Evolutionary conservation across 2,797 vertebrate species (phyloP).

Genomic region (Gallinago solitaria): DNA sequence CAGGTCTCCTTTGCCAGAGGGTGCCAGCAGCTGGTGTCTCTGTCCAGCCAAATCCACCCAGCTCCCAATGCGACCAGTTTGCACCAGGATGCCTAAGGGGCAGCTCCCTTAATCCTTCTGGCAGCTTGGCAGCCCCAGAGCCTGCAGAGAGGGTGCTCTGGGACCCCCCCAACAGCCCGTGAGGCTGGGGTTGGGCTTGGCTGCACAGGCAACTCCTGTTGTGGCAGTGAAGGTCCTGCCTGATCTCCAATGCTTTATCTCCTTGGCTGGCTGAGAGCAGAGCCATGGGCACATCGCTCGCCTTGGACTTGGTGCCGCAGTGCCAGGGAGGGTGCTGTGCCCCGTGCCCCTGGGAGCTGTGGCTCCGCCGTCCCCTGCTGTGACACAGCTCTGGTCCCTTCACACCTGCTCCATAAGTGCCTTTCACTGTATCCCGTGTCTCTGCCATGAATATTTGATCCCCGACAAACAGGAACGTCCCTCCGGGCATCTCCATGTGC

Average conservation of each 20-base stretch:
- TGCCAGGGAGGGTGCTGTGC: fast-evolving
- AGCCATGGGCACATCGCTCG: fast-evolving
- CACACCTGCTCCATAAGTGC: background rate
- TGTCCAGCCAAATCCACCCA: fast-evolving
- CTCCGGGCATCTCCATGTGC: fast-evolving
- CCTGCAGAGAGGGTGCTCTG: fast-evolving
- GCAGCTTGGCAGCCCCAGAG: background rate
- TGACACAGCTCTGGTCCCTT: background rate
- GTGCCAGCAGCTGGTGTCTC: background rate
- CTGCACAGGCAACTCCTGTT: fast-evolving
- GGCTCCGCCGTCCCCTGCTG: fast-evolving
- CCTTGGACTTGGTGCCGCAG: fast-evolving
- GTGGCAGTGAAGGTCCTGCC: fast-evolving
- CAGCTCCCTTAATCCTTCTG: background rate
- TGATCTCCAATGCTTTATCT: fast-evolving
- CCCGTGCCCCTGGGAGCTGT: fast-evolving
- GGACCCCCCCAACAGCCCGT: fast-evolving
- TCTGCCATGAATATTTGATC: constrained; percentile 49
- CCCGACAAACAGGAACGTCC: background rate
- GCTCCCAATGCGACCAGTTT: background rate
- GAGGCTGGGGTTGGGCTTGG: background rate
- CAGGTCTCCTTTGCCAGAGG: background rate
- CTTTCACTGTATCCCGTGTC: constrained; percentile 18
- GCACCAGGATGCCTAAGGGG: background rate
- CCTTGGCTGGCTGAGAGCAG: fast-evolving